Evolutionary conservation across 2,113 vertebrate species (phyloP), one percentile per base, ranked within the genome.

Genomic region (Trichomycterus rosablanca): DNA sequence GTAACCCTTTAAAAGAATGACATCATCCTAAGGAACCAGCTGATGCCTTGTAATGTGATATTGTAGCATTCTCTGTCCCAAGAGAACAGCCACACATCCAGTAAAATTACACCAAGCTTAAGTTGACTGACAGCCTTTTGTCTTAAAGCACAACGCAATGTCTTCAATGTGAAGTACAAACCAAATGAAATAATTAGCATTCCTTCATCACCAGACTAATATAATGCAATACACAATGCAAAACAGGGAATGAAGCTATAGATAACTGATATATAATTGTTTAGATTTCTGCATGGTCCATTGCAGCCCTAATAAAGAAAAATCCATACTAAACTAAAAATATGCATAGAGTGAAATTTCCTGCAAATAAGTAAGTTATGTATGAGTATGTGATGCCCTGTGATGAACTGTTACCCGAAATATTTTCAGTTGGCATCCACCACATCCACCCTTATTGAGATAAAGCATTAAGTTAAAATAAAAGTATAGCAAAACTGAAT

Each of bases 31-130:
- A 50, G 40, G 46, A 63, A 67, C 54, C 70, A 64, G 65, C 70
- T 72, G 70, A 72, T 57, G 59, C 30, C 20, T 54, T n/a, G 48
- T 64, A 72, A 72, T 43, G 18, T 64, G 64, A 72, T 59, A 72
- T 15, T 20, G 18, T 43, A 34, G 35, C 65, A 49, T 54, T 23
- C 45, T 54, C 52, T 49, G 11, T 9, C 37, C 45, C 37, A 24
- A 45, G 15, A 52, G 45, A 34, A 55, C 22, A 57, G 37, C 44
- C 59, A 62, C 39, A 66, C 19, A 61, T 43, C 43, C 48, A 49
- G n/a, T 37, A 24, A 28, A 54, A 54, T 28, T 30, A 59, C 14
- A 46, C 22, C 22, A 2, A 19, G 39, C n/a, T n/a, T n/a, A n/a
- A n/a, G n/a, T n/a, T n/a, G n/a, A n/a, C n/a, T n/a, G n/a, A n/a